Evolutionary conservation across 2,797 vertebrate genomes (phyloP).

Genomic region (Phataginus tetradactyla): DNA sequence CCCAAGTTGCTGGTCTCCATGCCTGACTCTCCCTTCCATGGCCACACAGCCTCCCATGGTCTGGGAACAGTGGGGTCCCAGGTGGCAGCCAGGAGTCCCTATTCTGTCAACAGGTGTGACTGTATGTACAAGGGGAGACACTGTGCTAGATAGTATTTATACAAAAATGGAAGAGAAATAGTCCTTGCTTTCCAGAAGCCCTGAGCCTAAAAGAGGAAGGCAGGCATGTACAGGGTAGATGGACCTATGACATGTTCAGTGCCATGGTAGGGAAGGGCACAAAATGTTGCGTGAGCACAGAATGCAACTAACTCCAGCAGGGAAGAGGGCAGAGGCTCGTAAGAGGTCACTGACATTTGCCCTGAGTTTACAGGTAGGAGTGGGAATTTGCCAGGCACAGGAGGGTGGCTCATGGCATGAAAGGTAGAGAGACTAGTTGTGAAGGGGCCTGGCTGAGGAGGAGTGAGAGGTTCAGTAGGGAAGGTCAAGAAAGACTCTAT

Average conservation of each 20-base stretch:
- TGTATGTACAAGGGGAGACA: neutral
- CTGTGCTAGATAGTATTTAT: neutral
- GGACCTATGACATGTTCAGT: no score
- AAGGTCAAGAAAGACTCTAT: neutral
- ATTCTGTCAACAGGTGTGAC: neutral
- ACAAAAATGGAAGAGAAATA: neutral
- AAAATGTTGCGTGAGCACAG: neutral
- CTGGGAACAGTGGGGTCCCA: neutral
- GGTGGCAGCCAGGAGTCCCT: neutral
- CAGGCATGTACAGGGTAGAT: neutral
- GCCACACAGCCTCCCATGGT: fast-evolving
- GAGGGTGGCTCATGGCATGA: neutral
- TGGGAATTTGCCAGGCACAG: neutral
- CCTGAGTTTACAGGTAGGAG: neutral
- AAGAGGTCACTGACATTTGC: neutral
- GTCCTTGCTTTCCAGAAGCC: neutral
- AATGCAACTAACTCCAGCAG: neutral
- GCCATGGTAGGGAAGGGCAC: neutral
- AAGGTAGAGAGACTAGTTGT: neutral
- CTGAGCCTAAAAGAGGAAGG: neutral
- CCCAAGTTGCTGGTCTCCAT: neutral
- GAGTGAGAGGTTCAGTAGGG: neutral
- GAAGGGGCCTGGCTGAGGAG: neutral
- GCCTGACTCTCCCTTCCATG: neutral
- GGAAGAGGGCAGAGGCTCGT: neutral